Conservation (phyloP, 92 coral and sea anemone species). For the Epizoanthus fatuus region DNA sequence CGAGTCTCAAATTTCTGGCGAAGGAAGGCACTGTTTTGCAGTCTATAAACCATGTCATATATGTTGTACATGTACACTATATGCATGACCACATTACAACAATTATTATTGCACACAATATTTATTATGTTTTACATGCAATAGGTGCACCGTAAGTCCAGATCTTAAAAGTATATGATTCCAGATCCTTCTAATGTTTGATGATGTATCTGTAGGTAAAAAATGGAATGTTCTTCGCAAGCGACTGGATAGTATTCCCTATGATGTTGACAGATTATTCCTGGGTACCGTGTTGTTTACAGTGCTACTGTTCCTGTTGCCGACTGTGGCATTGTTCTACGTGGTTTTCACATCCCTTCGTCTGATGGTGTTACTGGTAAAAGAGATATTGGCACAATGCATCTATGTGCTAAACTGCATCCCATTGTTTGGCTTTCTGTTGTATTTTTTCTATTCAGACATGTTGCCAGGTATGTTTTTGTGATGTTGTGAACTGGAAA, state of each 20-base stretch:
- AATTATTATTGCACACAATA: background rate
- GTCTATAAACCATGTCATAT: too few relatives aligned
- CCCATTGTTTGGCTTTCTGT: slow-evolving; percentile 79
- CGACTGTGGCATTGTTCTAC: slow-evolving; percentile 90
- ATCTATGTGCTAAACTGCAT: slow-evolving; percentile 68
- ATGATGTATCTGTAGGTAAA: slow-evolving; percentile 71
- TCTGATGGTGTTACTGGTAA: slow-evolving; percentile 73
- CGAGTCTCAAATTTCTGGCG: too few relatives aligned
- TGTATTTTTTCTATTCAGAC: slow-evolving; percentile 69
- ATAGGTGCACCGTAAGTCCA: background rate
- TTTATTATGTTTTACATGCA: background rate
- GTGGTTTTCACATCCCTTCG: slow-evolving; percentile 88
- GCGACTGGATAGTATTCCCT: slow-evolving; percentile 88
- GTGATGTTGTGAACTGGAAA: too few relatives aligned
- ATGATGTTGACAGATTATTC: slow-evolving; percentile 91
- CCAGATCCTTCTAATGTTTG: background rate
- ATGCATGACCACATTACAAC: background rate
- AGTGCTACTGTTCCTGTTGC: slow-evolving; percentile 89
- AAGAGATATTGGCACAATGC: slow-evolving; percentile 63
- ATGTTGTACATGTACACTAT: too few relatives aligned
- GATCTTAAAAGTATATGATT: background rate
- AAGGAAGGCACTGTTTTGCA: too few relatives aligned
- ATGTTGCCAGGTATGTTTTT: slow-evolving; percentile 82
- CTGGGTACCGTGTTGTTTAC: slow-evolving; percentile 92
- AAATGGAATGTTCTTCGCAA: slow-evolving; percentile 89